Base-by-base conservation (phyloP, 2,888 invertebrate species). In the Hoplodrina ambigua region DNA sequence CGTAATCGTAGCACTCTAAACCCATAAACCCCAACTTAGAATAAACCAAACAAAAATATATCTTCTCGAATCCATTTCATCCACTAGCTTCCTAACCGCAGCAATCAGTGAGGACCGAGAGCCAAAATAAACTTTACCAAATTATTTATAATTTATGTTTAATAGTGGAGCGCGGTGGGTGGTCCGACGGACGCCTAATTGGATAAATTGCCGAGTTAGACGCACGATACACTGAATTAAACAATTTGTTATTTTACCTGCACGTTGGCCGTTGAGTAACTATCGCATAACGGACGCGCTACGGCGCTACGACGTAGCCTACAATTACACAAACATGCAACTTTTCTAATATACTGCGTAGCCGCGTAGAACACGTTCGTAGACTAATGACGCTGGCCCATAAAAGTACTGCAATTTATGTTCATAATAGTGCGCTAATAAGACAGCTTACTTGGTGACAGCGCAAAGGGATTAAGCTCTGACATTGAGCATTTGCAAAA, bases 91-190 rank as follows among this genome's bases (percentile, higher is more conserved):
- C 77, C 82, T 80, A 83, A 86, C 83, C 83, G 71, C 88, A 85
- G 88, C 90, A 91, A 92, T 91, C 90, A 89, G 88, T 85, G 87
- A 86, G 80, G 79, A 87, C 86, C 78, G 86, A 83, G 85, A 86
- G 88, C 87, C 87, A 88, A 88, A 91, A 91, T 89, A 90, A 90
- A 93, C 89, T 91, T 91, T 88, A 92, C 92, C 92, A 93, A 95
- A 95, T 95, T 94, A 94, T 93, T 94, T 93, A 94, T 94, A 94
- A 95, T 95, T 94, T 94, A 93, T 92, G 91, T 94, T 92, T 94
- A 95, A 95, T 94, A 94, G 94, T 90, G 84, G 79, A 82, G 83
- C 92, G 80, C 87, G 89, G 92, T 95, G 95, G 95, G 96, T 95
- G 96, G 96, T 86, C 89, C 83, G 86, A 86, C 90, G 85, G 89